phyloP scores from a whole-genome alignment of 2,113 vertebrate genomes.

The Rhinogobius similis region DNA sequence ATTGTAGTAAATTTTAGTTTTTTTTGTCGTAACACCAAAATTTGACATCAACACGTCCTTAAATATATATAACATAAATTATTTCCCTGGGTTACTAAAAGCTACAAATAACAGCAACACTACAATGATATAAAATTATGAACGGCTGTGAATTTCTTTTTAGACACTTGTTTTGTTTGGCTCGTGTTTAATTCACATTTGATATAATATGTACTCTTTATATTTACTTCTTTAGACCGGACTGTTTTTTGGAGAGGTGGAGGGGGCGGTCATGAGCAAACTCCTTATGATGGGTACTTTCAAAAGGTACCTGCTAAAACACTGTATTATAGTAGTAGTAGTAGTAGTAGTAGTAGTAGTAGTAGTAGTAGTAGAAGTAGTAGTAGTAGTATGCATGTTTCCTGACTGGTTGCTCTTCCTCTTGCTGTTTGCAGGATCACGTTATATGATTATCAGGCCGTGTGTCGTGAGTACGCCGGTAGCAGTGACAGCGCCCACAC shows the following conservation, averaged over 20 bases:
- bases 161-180: not conserved
- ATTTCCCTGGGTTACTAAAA: not conserved
- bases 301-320: conserved; percentile 84
- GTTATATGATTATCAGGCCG: conserved; percentile 96
- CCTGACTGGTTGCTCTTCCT: not conserved
- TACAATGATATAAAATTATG: not conserved
- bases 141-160: not conserved
- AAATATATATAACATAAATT: too few species aligned
- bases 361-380: not conserved
- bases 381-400: not conserved
- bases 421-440: conserved; percentile 83
- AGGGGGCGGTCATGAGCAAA: conserved; percentile 98
- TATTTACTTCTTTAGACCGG: conserved; percentile 81
- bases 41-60: too few species aligned
- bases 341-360: not conserved
- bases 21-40: too few species aligned
- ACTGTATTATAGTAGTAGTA: not conserved
- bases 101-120: not conserved
- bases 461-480: conserved; percentile 90
- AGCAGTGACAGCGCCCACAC: conserved; percentile 88
- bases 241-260: conserved; percentile 94
- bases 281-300: conserved; percentile 96
- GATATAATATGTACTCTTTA: not conserved
- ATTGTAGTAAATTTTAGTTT: too few species aligned
- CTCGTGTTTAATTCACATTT: not conserved